phyloP scores from a whole-genome alignment of 2,113 vertebrate species.

The Canis aureus region DNA sequence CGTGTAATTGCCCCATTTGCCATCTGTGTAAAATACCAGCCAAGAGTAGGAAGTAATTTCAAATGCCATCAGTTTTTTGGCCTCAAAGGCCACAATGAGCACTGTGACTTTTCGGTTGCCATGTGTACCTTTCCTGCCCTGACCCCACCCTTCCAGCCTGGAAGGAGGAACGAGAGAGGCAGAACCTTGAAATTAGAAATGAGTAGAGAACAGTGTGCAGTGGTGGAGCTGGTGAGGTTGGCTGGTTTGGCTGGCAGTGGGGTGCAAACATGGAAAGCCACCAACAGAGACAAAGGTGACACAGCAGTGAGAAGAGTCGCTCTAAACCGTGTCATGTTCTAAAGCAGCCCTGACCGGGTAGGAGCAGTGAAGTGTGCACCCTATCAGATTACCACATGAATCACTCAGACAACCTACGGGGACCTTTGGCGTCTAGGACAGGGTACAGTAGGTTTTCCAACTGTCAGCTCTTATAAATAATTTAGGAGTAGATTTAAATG shows the following conservation, averaged over 20 bases:
- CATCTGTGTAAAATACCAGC: slow-evolving; percentile 69
- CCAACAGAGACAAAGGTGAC: not conserved
- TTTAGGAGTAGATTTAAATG: slow-evolving; percentile 87
- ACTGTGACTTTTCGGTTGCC: not conserved
- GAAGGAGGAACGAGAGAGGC: too few relatives aligned
- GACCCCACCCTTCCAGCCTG: not conserved
- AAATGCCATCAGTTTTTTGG: slow-evolving; percentile 56
- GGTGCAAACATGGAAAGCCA: not conserved
- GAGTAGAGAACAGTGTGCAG: rapidly evolving
- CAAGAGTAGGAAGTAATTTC: slow-evolving; percentile 40
- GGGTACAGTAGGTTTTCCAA: slow-evolving; percentile 83
- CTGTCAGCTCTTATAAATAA: slow-evolving; percentile 90
- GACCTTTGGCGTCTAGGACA: slow-evolving; percentile 86
- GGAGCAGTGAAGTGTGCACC: slow-evolving; percentile 77
- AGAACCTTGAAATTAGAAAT: not conserved
- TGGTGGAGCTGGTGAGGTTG: rapidly evolving
- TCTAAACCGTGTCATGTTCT: not conserved
- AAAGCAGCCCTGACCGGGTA: not conserved
- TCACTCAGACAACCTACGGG: slow-evolving; percentile 80
- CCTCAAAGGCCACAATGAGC: slow-evolving; percentile 10
- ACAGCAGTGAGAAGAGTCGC: not conserved
- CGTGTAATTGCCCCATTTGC: not conserved
- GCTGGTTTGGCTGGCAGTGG: not conserved
- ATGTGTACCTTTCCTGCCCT: not conserved
- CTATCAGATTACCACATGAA: slow-evolving; percentile 86